These are phyloP conservation scores for Drosophila neocordata DNA, from an alignment of 1,140 invertebrate species.

Conservation along the genomic window DNA sequence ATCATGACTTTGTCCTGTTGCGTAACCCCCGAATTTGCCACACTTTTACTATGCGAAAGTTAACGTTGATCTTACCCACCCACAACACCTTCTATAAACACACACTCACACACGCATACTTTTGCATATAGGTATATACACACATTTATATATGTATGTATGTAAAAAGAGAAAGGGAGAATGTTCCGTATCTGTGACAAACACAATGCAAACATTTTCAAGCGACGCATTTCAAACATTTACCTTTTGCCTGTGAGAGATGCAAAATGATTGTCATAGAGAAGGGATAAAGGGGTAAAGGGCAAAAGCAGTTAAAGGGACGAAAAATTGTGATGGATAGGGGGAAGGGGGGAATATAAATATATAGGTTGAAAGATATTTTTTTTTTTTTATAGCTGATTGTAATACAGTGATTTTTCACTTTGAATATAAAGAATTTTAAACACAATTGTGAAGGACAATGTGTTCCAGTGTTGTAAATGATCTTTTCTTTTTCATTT, in stretches of 20 bases:
- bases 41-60: not conserved
- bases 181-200: constrained; percentile 55
- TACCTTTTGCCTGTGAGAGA: constrained; percentile 23
- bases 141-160: no score
- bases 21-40: not conserved
- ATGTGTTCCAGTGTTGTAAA: no score
- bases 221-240: constrained; percentile 56
- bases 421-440: no score
- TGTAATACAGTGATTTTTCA: not conserved
- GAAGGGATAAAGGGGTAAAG: not conserved
- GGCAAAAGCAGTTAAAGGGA: not conserved
- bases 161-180: no score
- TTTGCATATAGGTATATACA: no score
- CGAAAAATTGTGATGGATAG: no score
- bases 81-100: constrained; percentile 6
- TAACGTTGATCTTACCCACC: constrained; percentile 37
- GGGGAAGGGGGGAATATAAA: no score
- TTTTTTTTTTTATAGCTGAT: no score
- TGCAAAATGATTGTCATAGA: not conserved
- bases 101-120: constrained; percentile 8
- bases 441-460: no score
- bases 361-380: not conserved
- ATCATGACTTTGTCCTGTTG: no score
- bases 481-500: no score
- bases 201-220: constrained; percentile 56